Evolutionary conservation across 2,888 invertebrate species (phyloP).

Genomic region (Phytoseiulus persimilis): DNA sequence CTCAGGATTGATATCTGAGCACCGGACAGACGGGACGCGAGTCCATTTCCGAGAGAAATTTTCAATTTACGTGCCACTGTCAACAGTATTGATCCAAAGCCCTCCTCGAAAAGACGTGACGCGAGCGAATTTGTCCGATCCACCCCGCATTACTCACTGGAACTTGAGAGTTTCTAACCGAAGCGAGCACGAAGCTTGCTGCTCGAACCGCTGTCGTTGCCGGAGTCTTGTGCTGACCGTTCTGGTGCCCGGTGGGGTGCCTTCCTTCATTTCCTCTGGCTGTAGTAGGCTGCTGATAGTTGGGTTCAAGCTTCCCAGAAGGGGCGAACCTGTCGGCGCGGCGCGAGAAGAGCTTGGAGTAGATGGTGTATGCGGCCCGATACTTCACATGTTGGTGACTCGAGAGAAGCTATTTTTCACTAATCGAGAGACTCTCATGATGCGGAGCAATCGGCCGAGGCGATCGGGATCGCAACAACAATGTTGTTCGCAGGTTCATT

Average conservation of each 20-base stretch:
- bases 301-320: neutral
- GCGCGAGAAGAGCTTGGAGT: neutral
- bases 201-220: neutral
- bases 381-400: neutral
- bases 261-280: neutral
- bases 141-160: too few species aligned
- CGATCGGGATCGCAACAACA: too few species aligned
- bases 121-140: too few species aligned
- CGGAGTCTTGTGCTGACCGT: neutral
- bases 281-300: neutral
- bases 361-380: neutral
- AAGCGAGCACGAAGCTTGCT: neutral
- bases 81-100: too few species aligned
- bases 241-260: neutral
- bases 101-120: too few species aligned
- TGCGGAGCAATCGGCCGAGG: too few species aligned
- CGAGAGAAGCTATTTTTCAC: too few species aligned
- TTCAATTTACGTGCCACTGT: too few species aligned
- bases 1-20: too few species aligned
- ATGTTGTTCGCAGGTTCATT: too few species aligned
- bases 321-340: neutral
- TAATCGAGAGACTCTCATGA: neutral
- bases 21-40: too few species aligned
- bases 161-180: neutral
- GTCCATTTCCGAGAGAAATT: too few species aligned